A percentile compares a stretch with the other conserved stretches of the same genome.
Evolutionary conservation across 2,888 invertebrate genomes (phyloP).

Genomic region (Dexiosoma caninum): DNA sequence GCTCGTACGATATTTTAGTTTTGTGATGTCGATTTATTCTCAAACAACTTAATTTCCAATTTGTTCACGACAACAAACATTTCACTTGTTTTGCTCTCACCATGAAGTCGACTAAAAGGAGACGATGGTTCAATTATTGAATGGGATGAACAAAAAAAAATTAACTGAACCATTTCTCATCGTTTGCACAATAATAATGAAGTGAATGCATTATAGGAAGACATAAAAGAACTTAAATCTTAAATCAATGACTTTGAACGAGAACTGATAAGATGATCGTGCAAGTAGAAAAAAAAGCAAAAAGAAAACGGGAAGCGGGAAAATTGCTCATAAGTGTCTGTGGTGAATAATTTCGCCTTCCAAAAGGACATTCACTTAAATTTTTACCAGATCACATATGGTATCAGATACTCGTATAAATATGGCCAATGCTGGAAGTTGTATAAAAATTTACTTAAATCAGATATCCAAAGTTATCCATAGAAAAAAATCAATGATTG

Average conservation of each 20-base stretch:
- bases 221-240: background rate
- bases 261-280: background rate
- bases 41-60: background rate
- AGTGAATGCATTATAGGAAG: too few species aligned
- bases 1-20: background rate
- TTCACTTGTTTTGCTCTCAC: background rate
- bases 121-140: conserved; percentile 1
- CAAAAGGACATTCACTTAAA: too few species aligned
- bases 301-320: too few species aligned
- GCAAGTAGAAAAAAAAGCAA: background rate
- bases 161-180: background rate
- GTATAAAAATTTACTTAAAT: too few species aligned
- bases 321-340: too few species aligned
- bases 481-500: too few species aligned
- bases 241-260: background rate
- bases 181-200: background rate
- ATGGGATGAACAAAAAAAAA: background rate
- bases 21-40: background rate
- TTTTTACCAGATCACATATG: too few species aligned
- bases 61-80: background rate
- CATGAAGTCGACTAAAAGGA: background rate
- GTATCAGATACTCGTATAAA: too few species aligned
- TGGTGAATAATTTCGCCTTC: too few species aligned
- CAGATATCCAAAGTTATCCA: too few species aligned
- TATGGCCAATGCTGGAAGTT: too few species aligned